Conservation (phyloP, 1,140 invertebrate species). For the Drosophila virilis region DNA sequence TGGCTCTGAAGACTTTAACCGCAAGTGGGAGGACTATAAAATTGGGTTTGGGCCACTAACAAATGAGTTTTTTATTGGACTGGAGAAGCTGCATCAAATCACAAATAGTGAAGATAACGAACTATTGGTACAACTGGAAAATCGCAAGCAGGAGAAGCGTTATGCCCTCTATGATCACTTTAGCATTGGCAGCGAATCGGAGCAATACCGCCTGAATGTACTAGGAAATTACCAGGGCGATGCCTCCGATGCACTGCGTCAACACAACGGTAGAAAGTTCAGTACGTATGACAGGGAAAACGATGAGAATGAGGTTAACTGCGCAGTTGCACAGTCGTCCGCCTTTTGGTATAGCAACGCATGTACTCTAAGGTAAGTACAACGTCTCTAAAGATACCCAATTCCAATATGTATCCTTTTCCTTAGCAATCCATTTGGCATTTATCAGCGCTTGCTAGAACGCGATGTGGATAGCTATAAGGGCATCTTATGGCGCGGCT, state of each 20-base stretch:
- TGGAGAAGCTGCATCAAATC: constrained; percentile 64
- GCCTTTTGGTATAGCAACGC: constrained; percentile 68
- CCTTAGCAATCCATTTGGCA: constrained; percentile 63
- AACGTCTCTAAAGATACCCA: no score
- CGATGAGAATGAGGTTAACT: constrained; percentile 61
- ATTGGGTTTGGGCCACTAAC: constrained; percentile 53
- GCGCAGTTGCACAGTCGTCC: constrained; percentile 53
- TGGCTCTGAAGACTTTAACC: constrained; percentile 63
- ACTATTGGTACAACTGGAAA: constrained; percentile 57
- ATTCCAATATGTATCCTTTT: background rate
- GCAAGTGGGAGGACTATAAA: constrained; percentile 66
- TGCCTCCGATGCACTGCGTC: constrained; percentile 59
- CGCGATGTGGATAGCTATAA: constrained; percentile 61
- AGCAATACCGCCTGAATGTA: constrained; percentile 64
- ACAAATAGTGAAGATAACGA: constrained; percentile 62
- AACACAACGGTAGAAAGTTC: constrained; percentile 67
- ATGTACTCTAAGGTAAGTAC: constrained; percentile 56
- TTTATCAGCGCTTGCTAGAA: constrained; percentile 56
- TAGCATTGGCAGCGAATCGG: constrained; percentile 58
- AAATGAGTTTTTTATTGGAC: constrained; percentile 65
- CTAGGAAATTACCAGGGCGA: constrained; percentile 61
- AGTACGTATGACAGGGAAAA: constrained; percentile 63
- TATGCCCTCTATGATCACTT: constrained; percentile 71
- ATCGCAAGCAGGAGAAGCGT: constrained; percentile 57
- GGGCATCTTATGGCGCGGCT: constrained; percentile 66